These are phyloP conservation scores for Microctonus aethiopoides DNA, from an alignment of 2,888 invertebrate genomes.

Conservation along the genomic window DNA sequence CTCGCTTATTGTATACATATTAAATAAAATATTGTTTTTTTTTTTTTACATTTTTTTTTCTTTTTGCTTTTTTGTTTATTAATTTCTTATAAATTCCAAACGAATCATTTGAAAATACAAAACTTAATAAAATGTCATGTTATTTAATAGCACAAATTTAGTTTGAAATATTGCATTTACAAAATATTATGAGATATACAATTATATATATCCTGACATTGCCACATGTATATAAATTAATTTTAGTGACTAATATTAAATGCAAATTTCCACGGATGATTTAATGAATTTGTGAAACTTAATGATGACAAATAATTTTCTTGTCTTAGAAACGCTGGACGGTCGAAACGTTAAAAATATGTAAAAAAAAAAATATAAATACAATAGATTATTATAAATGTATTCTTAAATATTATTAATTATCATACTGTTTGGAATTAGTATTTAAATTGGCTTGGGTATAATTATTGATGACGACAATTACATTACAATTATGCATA, in stretches of 20 bases:
- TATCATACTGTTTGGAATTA: conserved; percentile 29
- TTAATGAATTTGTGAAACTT: neutral
- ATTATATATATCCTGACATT: neutral
- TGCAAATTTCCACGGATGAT: neutral
- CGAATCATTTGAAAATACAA: neutral
- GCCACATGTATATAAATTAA: neutral
- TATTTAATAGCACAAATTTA: neutral
- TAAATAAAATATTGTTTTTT: neutral
- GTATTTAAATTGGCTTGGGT: neutral
- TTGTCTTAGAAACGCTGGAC: conserved; percentile 28
- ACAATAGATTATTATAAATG: conserved; percentile 36
- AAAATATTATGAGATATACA: neutral
- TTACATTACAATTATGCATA: neutral
- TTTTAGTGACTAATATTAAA: neutral
- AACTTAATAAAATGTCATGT: neutral
- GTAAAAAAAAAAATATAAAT: conserved; percentile 42
- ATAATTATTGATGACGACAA: neutral
- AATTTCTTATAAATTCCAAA: neutral
- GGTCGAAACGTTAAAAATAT: conserved; percentile 32
- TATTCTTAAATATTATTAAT: conserved; percentile 36
- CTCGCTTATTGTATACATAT: neutral
- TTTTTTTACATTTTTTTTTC: neutral
- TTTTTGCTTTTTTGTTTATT: neutral
- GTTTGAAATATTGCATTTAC: neutral
- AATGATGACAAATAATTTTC: neutral